Conservation (phyloP, 2,113 vertebrate species). For the Panthera uncia region DNA sequence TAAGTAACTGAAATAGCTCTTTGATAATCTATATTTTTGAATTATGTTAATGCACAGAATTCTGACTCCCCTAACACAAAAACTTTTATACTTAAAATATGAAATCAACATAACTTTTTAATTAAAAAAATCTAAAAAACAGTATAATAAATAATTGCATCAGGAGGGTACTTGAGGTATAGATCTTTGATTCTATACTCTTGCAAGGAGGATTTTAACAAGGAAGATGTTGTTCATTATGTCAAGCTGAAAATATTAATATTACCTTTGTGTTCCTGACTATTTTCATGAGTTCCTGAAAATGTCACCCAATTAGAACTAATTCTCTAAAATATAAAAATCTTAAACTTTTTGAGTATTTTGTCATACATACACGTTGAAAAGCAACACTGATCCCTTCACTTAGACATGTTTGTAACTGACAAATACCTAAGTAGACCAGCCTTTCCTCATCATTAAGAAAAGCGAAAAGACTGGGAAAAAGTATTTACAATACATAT, state of each 20-base stretch:
- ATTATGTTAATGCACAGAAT: background rate
- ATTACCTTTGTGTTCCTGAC: background rate
- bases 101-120: background rate
- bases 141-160: background rate
- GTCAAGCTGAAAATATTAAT: background rate
- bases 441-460: background rate
- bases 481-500: background rate
- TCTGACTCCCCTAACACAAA: background rate
- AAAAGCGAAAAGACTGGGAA: background rate
- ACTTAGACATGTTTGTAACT: background rate
- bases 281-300: constrained; percentile 5
- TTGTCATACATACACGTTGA: background rate
- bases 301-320: constrained; percentile 20
- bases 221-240: background rate
- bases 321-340: background rate
- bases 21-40: background rate
- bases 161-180: background rate
- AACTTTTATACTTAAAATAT: background rate
- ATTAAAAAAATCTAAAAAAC: background rate
- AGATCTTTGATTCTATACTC: background rate
- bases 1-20: background rate
- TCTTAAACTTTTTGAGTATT: background rate
- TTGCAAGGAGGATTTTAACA: background rate
- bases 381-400: background rate
- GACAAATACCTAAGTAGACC: background rate